Conservation (phyloP, 2,888 invertebrate species). For the Serrognathus titanus region DNA sequence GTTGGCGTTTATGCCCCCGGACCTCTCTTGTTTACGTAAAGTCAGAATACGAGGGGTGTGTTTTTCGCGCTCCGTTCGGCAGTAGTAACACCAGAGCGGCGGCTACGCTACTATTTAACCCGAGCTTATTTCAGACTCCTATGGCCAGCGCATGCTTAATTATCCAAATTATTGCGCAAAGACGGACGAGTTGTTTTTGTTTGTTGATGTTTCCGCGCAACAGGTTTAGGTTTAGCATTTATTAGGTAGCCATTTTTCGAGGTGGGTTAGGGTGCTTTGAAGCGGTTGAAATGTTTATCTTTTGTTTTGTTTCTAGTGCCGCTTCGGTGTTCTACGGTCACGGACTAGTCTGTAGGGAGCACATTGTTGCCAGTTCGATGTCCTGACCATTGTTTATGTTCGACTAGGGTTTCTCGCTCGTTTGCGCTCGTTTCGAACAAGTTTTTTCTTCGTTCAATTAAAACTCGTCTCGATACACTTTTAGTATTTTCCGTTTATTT, state of each 20-base stretch:
- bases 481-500: too few species aligned
- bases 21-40: background rate
- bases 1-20: background rate
- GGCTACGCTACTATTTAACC: background rate
- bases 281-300: constrained; percentile 8
- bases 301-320: constrained; percentile 11
- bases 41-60: background rate
- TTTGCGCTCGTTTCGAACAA: background rate
- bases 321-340: constrained; percentile 10
- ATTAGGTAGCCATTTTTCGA: constrained; percentile 58
- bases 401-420: constrained; percentile 5
- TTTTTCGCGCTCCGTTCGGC: background rate
- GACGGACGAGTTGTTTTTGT: constrained; percentile 16
- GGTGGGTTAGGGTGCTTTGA: constrained; percentile 34
- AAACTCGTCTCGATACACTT: too few species aligned
- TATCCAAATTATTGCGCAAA: background rate
- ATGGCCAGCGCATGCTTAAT: background rate
- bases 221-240: constrained; percentile 55
- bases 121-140: too few species aligned
- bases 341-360: constrained; percentile 21
- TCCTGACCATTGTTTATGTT: constrained; percentile 24
- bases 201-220: constrained; percentile 45
- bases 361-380: constrained; percentile 25
- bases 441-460: background rate
- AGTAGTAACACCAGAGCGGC: background rate